Evolutionary conservation across 1,140 invertebrate genomes (phyloP).

Genomic region (Cotesia chilonis): DNA sequence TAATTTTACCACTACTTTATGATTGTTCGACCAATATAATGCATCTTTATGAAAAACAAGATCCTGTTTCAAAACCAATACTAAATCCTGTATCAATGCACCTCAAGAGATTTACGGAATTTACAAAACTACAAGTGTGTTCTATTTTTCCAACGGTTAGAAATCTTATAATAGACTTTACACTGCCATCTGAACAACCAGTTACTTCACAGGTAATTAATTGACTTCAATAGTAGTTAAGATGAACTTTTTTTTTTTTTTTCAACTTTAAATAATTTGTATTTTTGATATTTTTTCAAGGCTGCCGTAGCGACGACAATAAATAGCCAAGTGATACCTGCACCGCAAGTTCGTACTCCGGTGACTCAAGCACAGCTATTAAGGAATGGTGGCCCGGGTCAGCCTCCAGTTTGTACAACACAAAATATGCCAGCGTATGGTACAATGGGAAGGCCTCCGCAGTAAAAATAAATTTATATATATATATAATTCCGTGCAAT

Average conservation of each 20-base stretch:
- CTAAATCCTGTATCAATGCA: constrained; percentile 73
- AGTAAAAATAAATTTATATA: constrained; percentile 47
- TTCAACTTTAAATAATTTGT: not conserved
- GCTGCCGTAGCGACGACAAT: constrained; percentile 58
- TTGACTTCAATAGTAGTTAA: not conserved
- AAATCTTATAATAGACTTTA: constrained; percentile 83
- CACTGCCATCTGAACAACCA: constrained; percentile 74
- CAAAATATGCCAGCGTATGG: constrained; percentile 62
- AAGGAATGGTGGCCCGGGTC: constrained; percentile 61
- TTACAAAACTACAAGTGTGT: constrained; percentile 77
- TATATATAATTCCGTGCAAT: too few relatives aligned
- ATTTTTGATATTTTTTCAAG: constrained; percentile 46
- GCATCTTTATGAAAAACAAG: constrained; percentile 83
- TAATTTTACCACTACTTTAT: constrained; percentile 89
- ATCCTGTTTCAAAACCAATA: constrained; percentile 70
- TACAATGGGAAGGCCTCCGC: constrained; percentile 66
- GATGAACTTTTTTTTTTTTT: not conserved
- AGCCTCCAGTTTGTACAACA: constrained; percentile 59
- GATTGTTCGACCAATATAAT: constrained; percentile 88
- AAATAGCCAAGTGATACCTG: constrained; percentile 63
- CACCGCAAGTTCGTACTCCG: constrained; percentile 67
- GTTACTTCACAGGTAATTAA: constrained; percentile 60
- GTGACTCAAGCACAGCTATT: constrained; percentile 66
- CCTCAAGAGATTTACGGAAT: constrained; percentile 77
- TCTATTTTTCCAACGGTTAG: constrained; percentile 88